Evolutionary conservation across 2,113 vertebrate species (phyloP).

Genomic region (Lamprotornis superbus): DNA sequence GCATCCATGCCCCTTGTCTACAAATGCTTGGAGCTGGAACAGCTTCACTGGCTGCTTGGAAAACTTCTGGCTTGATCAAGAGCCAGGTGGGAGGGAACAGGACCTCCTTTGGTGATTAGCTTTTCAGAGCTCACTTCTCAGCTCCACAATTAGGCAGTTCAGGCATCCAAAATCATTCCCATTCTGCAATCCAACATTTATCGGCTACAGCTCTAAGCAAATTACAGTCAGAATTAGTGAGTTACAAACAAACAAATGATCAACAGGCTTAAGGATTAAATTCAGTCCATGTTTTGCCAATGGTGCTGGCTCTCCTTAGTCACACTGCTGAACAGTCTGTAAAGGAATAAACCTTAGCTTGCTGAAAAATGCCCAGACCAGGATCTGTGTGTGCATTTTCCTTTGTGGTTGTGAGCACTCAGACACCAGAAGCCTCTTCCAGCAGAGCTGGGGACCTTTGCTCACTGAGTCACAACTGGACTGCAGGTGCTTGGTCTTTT

Average conservation of each 20-base stretch:
- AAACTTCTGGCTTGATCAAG: neutral
- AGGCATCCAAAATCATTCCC: conserved; percentile 5
- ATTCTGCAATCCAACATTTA: neutral
- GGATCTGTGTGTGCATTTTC: neutral
- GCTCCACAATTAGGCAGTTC: neutral
- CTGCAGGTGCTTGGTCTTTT: neutral
- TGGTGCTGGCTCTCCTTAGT: neutral
- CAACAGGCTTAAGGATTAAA: neutral
- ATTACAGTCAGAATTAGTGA: neutral
- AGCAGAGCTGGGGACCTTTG: neutral
- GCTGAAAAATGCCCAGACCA: neutral
- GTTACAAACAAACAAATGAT: neutral
- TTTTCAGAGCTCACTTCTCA: conserved; percentile 16
- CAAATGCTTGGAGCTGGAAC: neutral
- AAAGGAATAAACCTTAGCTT: neutral
- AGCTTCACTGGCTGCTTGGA: neutral
- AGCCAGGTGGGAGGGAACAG: neutral
- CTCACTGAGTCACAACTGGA: neutral
- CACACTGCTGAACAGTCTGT: neutral
- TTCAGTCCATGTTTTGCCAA: neutral
- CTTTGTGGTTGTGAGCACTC: neutral
- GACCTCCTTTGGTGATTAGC: neutral
- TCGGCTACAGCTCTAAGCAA: conserved; percentile 16
- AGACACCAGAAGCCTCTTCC: neutral
- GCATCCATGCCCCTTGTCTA: neutral